Conservation (phyloP, 2,888 invertebrate genomes). For the Chironomus riparius region DNA sequence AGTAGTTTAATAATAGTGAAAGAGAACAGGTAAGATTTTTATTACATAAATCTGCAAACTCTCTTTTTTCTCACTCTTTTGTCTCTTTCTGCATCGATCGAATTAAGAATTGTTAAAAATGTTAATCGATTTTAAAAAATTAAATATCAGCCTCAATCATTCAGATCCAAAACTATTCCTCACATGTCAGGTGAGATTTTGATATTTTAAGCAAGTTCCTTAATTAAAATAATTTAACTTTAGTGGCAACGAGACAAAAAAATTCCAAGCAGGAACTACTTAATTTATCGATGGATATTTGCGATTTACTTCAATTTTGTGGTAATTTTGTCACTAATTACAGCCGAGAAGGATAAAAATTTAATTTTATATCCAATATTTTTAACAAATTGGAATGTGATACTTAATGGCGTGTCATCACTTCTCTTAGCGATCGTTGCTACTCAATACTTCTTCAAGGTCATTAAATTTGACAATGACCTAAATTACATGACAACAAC, state of each 20-base stretch:
- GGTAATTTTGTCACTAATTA: conserved; percentile 37
- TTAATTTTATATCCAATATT: conserved; percentile 38
- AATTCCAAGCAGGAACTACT: conserved; percentile 34
- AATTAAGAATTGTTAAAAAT: no score
- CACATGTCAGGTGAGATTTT: conserved; percentile 38
- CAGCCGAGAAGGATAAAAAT: conserved; percentile 26
- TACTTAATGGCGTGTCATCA: conserved; percentile 39
- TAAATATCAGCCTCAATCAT: neutral
- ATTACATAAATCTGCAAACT: no score
- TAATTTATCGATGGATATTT: conserved; percentile 40
- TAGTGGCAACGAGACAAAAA: conserved; percentile 31
- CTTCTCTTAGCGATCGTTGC: conserved; percentile 38
- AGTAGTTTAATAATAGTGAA: no score
- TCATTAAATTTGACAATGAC: conserved; percentile 32
- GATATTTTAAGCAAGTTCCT: neutral
- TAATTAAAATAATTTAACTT: conserved; percentile 16
- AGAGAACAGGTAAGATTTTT: no score
- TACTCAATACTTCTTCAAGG: conserved; percentile 32
- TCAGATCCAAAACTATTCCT: conserved; percentile 36
- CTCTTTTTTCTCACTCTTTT: no score
- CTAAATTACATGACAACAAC: conserved; percentile 36
- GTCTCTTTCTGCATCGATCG: no score
- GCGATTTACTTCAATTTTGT: conserved; percentile 38
- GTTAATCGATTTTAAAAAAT: neutral
- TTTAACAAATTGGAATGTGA: conserved; percentile 42